phyloP scores from a whole-genome alignment of 2,888 invertebrate genomes.

The Aethes cnicana region DNA sequence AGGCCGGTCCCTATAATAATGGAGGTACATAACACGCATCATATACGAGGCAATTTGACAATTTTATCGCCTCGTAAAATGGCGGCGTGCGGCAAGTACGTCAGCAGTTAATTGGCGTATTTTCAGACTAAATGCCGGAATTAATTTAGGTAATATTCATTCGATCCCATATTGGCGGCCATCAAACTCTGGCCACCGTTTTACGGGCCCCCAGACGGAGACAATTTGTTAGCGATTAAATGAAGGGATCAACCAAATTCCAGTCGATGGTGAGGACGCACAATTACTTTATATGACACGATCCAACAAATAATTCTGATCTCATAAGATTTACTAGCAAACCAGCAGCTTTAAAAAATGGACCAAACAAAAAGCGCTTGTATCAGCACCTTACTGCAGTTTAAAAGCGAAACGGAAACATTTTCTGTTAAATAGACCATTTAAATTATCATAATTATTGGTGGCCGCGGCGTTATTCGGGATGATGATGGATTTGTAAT shows the following conservation, averaged over 20 bases:
- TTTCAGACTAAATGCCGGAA: constrained; percentile 57
- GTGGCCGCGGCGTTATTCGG: no score
- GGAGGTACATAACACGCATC: constrained; percentile 35
- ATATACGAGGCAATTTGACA: constrained; percentile 47
- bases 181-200: constrained; percentile 51
- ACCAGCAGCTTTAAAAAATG: no score
- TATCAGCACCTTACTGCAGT: no score
- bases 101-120: constrained; percentile 60
- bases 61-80: constrained; percentile 64
- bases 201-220: constrained; percentile 43
- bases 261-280: no score
- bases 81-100: constrained; percentile 45
- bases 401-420: no score
- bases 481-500: no score
- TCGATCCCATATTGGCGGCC: constrained; percentile 49
- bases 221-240: constrained; percentile 40
- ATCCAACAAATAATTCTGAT: no score
- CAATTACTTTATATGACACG: no score
- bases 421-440: no score
- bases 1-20: constrained; percentile 32
- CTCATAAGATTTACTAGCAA: no score
- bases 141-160: constrained; percentile 68
- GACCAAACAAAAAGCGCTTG: no score
- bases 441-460: no score
- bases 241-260: constrained; percentile 6